Evolutionary conservation across 2,888 invertebrate species (phyloP).

Genomic region (Parnassius apollo): DNA sequence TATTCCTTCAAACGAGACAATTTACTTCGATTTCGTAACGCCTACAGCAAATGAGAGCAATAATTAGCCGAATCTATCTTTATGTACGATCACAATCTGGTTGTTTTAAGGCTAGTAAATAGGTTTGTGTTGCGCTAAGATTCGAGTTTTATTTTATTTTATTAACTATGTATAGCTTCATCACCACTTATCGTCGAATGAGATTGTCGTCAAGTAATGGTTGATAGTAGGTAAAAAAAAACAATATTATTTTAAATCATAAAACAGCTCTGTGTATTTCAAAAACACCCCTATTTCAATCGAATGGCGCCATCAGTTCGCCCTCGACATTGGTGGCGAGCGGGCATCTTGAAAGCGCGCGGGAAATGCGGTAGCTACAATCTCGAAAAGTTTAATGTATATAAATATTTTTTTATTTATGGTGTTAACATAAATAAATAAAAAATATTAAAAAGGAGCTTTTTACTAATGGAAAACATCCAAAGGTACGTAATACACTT

Average conservation of each 20-base stretch:
- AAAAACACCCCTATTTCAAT: constrained; percentile 43
- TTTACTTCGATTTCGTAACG: too few relatives aligned
- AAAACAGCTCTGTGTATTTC: constrained; percentile 48
- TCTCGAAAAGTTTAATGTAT: background rate
- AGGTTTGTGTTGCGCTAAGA: too few relatives aligned
- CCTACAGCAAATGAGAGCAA: too few relatives aligned
- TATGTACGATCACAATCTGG: too few relatives aligned
- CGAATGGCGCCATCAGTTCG: constrained; percentile 49
- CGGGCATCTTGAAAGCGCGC: constrained; percentile 33
- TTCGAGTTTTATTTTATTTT: too few relatives aligned
- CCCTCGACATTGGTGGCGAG: constrained; percentile 42
- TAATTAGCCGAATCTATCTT: too few relatives aligned
- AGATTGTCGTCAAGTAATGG: too few relatives aligned
- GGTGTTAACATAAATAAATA: background rate
- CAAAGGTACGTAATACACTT: constrained; percentile 15
- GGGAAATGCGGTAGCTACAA: constrained; percentile 5
- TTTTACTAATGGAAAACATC: constrained; percentile 20
- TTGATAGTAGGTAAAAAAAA: too few relatives aligned
- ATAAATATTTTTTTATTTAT: background rate
- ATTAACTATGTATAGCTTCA: too few relatives aligned
- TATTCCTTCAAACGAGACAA: too few relatives aligned
- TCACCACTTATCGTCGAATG: too few relatives aligned
- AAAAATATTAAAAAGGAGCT: background rate
- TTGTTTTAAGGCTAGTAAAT: too few relatives aligned
- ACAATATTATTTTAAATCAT: background rate